Evolutionary conservation across 1,140 invertebrate genomes (phyloP).

Genomic region (Panonychus citri): DNA sequence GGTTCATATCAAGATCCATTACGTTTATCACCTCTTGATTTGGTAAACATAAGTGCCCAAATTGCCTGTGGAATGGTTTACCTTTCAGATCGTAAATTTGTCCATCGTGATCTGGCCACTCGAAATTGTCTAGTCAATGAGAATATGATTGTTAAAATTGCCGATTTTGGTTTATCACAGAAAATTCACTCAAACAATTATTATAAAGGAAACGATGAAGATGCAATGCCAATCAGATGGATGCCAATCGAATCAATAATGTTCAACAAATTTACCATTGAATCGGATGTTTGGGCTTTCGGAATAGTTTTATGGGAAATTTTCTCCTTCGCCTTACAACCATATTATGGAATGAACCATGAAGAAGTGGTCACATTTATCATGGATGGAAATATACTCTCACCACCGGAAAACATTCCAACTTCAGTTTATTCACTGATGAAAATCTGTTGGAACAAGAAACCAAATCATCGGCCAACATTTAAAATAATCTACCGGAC

Average conservation of each 20-base stretch:
- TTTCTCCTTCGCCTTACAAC: slow-evolving; percentile 80
- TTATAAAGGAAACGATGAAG: slow-evolving; percentile 37
- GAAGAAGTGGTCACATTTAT: slow-evolving; percentile 80
- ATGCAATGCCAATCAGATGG: slow-evolving; percentile 79
- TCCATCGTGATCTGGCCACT: slow-evolving; percentile 81
- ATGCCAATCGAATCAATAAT: slow-evolving; percentile 85
- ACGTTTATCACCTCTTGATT: slow-evolving; percentile 42
- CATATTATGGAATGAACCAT: slow-evolving; percentile 81
- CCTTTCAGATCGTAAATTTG: slow-evolving; percentile 76
- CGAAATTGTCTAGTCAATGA: slow-evolving; percentile 86
- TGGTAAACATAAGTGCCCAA: slow-evolving; percentile 54
- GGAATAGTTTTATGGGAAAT: slow-evolving; percentile 83
- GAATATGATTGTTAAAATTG: slow-evolving; percentile 82
- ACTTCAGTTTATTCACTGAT: slow-evolving; percentile 73
- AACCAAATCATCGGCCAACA: slow-evolving; percentile 53
- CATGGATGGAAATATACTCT: slow-evolving; percentile 65
- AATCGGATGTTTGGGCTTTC: slow-evolving; percentile 82
- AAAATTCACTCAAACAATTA: slow-evolving; percentile 51
- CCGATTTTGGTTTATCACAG: slow-evolving; percentile 75
- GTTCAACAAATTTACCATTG: slow-evolving; percentile 76
- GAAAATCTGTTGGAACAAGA: slow-evolving; percentile 72
- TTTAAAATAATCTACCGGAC: slow-evolving; percentile 42
- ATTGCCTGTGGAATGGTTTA: slow-evolving; percentile 86
- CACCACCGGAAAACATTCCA: slow-evolving; percentile 68
- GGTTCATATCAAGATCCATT: slow-evolving; percentile 23